Evolutionary conservation across 1,140 invertebrate species (phyloP).

Genomic region (Archivesica marissinica): DNA sequence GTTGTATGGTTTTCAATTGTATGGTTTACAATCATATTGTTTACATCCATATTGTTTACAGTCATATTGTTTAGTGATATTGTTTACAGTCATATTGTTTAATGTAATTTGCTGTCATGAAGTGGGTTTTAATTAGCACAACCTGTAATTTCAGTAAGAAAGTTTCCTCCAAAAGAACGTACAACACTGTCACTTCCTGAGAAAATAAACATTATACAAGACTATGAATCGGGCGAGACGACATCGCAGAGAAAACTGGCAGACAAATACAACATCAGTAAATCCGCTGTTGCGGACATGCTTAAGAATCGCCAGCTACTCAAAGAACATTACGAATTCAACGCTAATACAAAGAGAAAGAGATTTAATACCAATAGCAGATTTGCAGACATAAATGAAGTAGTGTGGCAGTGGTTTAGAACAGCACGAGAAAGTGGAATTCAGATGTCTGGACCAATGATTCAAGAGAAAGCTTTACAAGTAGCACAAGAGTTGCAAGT

Average conservation of each 20-base stretch:
- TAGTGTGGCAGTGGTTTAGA: slow-evolving; percentile 63
- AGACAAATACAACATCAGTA: slow-evolving; percentile 32
- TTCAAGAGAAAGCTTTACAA: slow-evolving; percentile 73
- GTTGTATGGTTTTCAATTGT: too few relatives aligned
- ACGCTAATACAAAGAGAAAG: slow-evolving; percentile 29
- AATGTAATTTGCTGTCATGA: too few relatives aligned
- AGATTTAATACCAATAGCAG: slow-evolving; percentile 21
- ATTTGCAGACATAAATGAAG: slow-evolving; percentile 40
- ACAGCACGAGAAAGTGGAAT: slow-evolving; percentile 29
- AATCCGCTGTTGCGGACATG: slow-evolving; percentile 27
- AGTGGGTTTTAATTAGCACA: too few relatives aligned
- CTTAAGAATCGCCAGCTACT: slow-evolving; percentile 2
- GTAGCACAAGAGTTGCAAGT: slow-evolving; percentile 69
- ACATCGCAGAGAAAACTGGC: slow-evolving; percentile 25
- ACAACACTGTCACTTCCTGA: slow-evolving; percentile 13
- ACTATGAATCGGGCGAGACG: not conserved
- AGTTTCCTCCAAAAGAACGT: slow-evolving; percentile 17
- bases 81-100: too few relatives aligned
- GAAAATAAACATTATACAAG: slow-evolving; percentile 27
- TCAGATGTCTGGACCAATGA: slow-evolving; percentile 68
- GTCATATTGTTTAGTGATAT: too few relatives aligned
- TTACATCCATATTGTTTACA: too few relatives aligned
- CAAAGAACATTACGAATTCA: slow-evolving; percentile 28
- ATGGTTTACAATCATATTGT: too few relatives aligned
- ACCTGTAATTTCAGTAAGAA: slow-evolving; percentile 11